phyloP scores from a whole-genome alignment of 2,888 invertebrate genomes.

The Oligia strigilis region DNA sequence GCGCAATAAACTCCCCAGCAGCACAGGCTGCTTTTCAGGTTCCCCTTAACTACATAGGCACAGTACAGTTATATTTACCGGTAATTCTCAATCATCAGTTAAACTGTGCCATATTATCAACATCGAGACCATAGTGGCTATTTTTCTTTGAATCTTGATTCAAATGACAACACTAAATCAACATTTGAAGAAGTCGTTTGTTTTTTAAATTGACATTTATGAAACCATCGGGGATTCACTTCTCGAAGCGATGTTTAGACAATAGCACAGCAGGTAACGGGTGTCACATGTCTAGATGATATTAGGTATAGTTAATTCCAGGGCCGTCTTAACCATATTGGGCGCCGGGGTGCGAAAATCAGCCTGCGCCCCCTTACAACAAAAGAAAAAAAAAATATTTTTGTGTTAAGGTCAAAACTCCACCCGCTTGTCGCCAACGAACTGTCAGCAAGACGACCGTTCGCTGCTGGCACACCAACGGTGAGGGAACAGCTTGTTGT shows the following conservation, averaged over 20 bases:
- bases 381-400: no score
- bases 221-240: not conserved
- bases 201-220: not conserved
- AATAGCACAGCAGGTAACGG: conserved; percentile 34
- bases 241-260: conserved; percentile 7
- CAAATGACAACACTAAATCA: not conserved
- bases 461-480: no score
- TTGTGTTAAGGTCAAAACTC: no score
- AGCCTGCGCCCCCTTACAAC: no score
- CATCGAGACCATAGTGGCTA: not conserved
- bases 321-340: no score
- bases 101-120: not conserved
- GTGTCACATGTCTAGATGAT: conserved; percentile 20
- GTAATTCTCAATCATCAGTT: not conserved
- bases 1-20: no score
- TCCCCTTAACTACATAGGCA: not conserved
- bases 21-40: no score
- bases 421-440: no score
- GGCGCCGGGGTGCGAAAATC: no score
- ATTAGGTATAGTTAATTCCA: conserved; percentile 4
- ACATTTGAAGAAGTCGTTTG: not conserved
- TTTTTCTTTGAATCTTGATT: not conserved
- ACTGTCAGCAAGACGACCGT: no score
- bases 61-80: not conserved
- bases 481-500: no score